These are phyloP conservation scores for Takifugu bimaculatus DNA, from an alignment of 2,113 vertebrate species.

Conservation along the genomic window DNA sequence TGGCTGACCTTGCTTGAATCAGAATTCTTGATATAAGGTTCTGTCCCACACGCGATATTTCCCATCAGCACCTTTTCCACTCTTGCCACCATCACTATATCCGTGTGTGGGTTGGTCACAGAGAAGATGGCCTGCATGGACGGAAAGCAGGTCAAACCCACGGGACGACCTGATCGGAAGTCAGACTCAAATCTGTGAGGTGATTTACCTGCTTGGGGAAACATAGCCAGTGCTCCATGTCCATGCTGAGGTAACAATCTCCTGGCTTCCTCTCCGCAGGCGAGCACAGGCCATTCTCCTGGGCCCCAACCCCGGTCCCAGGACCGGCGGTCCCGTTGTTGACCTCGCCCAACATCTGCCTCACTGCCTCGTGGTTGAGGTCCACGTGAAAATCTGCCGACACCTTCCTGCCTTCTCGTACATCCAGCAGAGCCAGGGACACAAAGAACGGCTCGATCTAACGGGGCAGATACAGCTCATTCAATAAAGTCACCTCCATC, in stretches of 20 bases:
- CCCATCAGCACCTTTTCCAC: slow-evolving; percentile 96
- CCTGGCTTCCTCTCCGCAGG: slow-evolving; percentile 74
- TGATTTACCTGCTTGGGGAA: slow-evolving; percentile 89
- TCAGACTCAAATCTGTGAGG: neutral
- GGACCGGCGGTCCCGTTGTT: slow-evolving; percentile 7
- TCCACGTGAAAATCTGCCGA: slow-evolving; percentile 96
- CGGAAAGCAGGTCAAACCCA: neutral
- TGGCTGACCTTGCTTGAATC: slow-evolving; percentile 90
- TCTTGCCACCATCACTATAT: slow-evolving; percentile 91
- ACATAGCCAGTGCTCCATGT: slow-evolving; percentile 87
- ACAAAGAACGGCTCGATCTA: slow-evolving; percentile 97
- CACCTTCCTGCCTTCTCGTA: slow-evolving; percentile 87
- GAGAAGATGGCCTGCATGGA: slow-evolving; percentile 88
- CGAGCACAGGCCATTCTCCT: slow-evolving; percentile 81
- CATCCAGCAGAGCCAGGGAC: slow-evolving; percentile 85
- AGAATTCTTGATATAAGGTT: slow-evolving; percentile 94
- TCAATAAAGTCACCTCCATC: neutral
- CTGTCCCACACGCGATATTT: slow-evolving; percentile 87
- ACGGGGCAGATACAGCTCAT: slow-evolving; percentile 1
- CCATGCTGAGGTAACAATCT: slow-evolving; percentile 79
- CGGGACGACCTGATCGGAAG: neutral
- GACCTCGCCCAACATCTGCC: slow-evolving; percentile 82
- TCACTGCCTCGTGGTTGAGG: slow-evolving; percentile 85
- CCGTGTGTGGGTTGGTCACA: slow-evolving; percentile 89
- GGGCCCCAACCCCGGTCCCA: slow-evolving; percentile 48